These are phyloP conservation scores for Zaprionus taronus DNA, from an alignment of 1,140 invertebrate species.

Conservation along the genomic window DNA sequence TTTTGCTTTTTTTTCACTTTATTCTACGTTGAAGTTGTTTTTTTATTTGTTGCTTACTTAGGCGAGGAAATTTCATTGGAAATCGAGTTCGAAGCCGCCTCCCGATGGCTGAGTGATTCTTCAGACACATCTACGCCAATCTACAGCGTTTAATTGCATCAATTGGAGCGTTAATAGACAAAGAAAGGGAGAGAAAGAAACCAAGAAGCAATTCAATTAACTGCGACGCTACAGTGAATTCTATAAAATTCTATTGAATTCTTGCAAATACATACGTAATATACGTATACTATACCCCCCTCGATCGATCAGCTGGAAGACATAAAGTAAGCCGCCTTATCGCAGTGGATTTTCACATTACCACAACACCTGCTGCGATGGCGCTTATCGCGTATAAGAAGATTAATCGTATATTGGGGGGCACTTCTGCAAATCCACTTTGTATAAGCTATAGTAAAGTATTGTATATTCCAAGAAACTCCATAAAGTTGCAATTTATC, in stretches of 20 bases:
- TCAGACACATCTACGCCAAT: not conserved
- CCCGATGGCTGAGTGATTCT: constrained; percentile 14
- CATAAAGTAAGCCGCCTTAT: not conserved
- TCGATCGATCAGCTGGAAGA: not conserved
- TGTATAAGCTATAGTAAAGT: not conserved
- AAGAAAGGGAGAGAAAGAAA: constrained; percentile 26
- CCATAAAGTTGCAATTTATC: not conserved
- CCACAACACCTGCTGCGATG: not conserved
- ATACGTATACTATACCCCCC: not conserved
- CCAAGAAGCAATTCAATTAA: constrained; percentile 24
- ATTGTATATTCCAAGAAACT: not conserved
- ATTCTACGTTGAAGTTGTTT: not conserved
- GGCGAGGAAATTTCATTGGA: constrained; percentile 8
- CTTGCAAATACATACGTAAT: not conserved
- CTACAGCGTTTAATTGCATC: constrained; percentile 60
- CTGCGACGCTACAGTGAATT: constrained; percentile 15
- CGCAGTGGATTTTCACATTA: not conserved
- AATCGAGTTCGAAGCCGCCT: constrained; percentile 27
- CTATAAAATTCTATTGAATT: not conserved
- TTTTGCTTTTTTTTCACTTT: not conserved
- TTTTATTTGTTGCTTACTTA: constrained; percentile 17
- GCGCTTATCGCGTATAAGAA: not conserved
- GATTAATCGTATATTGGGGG: constrained; percentile 1
- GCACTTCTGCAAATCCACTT: not conserved
- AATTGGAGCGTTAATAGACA: constrained; percentile 69